These are phyloP conservation scores for Cephus nigrinus DNA, from an alignment of 2,888 invertebrate species.

Conservation along the genomic window DNA sequence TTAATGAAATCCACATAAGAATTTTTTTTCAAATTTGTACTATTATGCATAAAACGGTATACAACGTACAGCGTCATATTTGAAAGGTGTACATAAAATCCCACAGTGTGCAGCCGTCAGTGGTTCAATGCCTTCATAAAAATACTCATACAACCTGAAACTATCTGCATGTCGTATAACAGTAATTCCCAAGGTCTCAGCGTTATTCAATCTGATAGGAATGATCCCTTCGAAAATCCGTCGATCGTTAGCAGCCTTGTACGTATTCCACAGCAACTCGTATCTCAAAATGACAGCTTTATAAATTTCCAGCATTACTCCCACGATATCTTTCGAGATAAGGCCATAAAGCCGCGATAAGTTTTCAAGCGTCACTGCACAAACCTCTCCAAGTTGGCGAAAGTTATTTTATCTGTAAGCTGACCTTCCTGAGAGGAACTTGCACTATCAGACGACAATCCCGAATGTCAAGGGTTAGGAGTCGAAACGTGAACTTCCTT, in stretches of 20 bases:
- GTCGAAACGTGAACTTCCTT: neutral
- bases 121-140: neutral
- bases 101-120: neutral
- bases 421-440: neutral
- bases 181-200: neutral
- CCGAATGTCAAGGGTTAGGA: neutral
- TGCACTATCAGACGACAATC: neutral
- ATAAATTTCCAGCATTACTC: constrained; percentile 3
- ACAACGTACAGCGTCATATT: neutral
- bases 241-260: neutral
- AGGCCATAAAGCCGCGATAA: neutral
- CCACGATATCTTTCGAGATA: constrained; percentile 1
- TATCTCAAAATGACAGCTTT: neutral
- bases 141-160: neutral
- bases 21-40: neutral
- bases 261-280: neutral
- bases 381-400: neutral
- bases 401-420: neutral
- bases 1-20: neutral
- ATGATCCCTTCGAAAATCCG: neutral
- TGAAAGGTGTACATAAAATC: neutral
- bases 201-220: neutral
- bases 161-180: neutral
- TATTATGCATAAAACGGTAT: neutral
- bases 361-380: neutral